Percentiles rank a stretch among this genome's conserved stretches.
Conservation (phyloP, 2,797 vertebrate species). For the Sebastes nivosus region DNA sequence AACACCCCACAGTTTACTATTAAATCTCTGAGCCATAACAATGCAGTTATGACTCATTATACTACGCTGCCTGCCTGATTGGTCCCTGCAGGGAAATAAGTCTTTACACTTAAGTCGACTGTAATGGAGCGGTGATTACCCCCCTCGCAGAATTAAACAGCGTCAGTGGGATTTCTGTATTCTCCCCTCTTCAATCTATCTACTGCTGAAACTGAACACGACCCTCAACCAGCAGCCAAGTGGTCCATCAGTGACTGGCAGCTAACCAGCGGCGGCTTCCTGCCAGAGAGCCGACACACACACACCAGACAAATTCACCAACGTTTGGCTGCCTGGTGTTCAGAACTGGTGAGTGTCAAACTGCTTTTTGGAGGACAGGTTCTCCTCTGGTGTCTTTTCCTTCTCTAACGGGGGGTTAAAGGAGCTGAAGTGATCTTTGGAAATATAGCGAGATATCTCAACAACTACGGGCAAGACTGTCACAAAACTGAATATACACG, state of each 20-base stretch:
- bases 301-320: background rate
- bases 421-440: background rate
- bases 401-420: background rate
- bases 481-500: background rate
- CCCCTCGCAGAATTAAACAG: background rate
- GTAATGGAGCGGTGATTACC: slow-evolving; percentile 12
- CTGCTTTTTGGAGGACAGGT: background rate
- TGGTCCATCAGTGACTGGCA: background rate
- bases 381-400: background rate
- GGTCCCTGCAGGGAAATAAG: slow-evolving; percentile 27
- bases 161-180: background rate
- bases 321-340: background rate
- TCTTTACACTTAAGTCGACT: slow-evolving; percentile 38
- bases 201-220: background rate
- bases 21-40: slow-evolving; percentile 2
- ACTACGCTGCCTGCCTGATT: slow-evolving; percentile 10
- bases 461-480: background rate
- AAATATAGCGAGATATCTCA: background rate
- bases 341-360: background rate
- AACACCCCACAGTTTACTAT: slow-evolving; percentile 10
- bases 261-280: background rate
- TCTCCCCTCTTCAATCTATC: background rate
- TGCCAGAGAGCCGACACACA: background rate
- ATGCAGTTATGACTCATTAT: slow-evolving; percentile 63
- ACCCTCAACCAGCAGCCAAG: background rate